phyloP scores from a whole-genome alignment of 1,140 invertebrate genomes.

The Aphaenogaster rudis region DNA sequence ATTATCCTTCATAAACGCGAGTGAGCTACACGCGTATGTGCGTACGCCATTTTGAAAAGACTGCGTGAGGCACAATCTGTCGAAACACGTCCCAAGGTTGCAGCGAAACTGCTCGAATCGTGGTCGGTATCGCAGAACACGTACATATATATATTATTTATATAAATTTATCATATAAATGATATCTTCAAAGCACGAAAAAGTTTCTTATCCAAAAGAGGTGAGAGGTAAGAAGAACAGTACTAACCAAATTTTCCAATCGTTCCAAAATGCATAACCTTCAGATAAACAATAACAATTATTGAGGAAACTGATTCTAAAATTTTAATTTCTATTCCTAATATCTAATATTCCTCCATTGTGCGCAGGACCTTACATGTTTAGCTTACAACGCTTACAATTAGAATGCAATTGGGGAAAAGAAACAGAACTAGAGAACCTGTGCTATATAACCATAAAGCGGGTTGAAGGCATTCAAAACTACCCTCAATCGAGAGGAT shows the following conservation, averaged over 20 bases:
- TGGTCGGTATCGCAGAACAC: background rate
- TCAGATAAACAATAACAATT: background rate
- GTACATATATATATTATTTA: background rate
- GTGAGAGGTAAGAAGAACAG: background rate
- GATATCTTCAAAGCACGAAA: background rate
- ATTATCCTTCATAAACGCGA: background rate
- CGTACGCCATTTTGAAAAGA: conserved; percentile 13
- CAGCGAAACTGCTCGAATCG: background rate
- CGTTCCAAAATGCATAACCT: background rate
- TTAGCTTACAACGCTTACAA: too few relatives aligned
- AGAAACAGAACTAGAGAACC: too few relatives aligned
- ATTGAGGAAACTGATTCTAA: too few relatives aligned
- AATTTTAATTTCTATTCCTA: too few relatives aligned
- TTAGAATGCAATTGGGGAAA: too few relatives aligned
- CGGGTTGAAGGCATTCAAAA: too few relatives aligned
- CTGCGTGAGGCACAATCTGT: background rate
- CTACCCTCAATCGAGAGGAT: too few relatives aligned
- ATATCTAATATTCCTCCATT: too few relatives aligned
- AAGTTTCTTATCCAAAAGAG: background rate
- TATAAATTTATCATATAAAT: background rate
- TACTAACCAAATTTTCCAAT: too few relatives aligned
- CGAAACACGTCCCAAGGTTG: background rate
- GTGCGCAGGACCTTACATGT: too few relatives aligned
- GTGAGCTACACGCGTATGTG: background rate
- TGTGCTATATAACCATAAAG: too few relatives aligned